These are phyloP conservation scores for Athalia circularis DNA, from an alignment of 2,888 invertebrate genomes.

Conservation along the genomic window DNA sequence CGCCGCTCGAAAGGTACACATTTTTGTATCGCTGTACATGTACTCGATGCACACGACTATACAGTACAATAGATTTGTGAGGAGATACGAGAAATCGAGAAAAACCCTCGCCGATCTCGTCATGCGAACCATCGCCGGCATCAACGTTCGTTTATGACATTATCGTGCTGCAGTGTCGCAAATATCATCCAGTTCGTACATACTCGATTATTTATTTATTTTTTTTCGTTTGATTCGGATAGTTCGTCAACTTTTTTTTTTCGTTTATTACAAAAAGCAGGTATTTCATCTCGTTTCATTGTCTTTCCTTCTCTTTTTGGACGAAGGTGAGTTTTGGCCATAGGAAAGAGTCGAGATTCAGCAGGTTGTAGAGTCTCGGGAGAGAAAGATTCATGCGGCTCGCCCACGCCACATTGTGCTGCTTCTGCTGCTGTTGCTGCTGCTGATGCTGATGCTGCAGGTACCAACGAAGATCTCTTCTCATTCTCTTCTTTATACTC, in stretches of 20 bases:
- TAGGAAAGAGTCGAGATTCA: conserved; percentile 62
- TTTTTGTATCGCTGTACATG: too few relatives aligned
- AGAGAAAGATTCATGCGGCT: conserved; percentile 52
- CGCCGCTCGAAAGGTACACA: conserved; percentile 8
- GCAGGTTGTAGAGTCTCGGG: conserved; percentile 59
- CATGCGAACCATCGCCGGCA: conserved; percentile 64
- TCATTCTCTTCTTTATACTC: conserved; percentile 23
- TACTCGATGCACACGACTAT: too few relatives aligned
- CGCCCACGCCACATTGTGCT: conserved; percentile 62
- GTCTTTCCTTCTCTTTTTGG: background rate
- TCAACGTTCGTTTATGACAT: conserved; percentile 55
- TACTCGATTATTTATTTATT: too few relatives aligned
- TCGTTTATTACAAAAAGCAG: too few relatives aligned
- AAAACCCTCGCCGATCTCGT: conserved; percentile 60
- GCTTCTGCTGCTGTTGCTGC: too few relatives aligned
- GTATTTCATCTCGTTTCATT: too few relatives aligned
- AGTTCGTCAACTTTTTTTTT: too few relatives aligned
- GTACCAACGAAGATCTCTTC: conserved; percentile 51
- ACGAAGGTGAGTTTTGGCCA: background rate
- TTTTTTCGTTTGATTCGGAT: too few relatives aligned
- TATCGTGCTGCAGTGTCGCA: too few relatives aligned
- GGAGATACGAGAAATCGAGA: conserved; percentile 56
- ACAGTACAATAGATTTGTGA: conserved; percentile 1
- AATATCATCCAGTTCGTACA: too few relatives aligned
- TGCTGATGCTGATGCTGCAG: conserved; percentile 47